Conservation (phyloP, 1,140 invertebrate species). For the Pseudomyrmex flavicornis region DNA sequence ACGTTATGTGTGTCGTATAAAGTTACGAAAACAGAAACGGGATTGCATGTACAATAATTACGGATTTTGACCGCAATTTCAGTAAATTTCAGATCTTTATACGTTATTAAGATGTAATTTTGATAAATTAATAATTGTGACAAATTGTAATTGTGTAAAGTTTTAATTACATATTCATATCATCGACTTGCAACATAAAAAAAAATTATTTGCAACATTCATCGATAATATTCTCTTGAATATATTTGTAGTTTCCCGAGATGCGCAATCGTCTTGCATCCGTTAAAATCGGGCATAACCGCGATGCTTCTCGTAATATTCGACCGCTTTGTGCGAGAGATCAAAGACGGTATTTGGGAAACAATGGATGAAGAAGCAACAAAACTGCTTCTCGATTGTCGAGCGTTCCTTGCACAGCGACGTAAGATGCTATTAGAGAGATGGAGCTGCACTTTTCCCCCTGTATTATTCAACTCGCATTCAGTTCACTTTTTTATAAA, state of each 20-base stretch:
- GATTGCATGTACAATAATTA: slow-evolving; percentile 9
- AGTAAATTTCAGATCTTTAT: too few species aligned
- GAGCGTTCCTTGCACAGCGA: slow-evolving; percentile 12
- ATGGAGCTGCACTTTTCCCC: too few species aligned
- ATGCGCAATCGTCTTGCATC: neutral
- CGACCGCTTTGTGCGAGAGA: slow-evolving; percentile 9
- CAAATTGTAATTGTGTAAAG: neutral
- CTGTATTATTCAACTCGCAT: neutral
- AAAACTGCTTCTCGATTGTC: neutral
- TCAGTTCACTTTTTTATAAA: neutral
- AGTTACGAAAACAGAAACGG: slow-evolving; percentile 13
- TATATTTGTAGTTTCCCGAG: neutral
- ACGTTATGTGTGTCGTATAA: neutral
- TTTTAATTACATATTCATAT: too few species aligned
- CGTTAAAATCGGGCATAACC: slow-evolving; percentile 3
- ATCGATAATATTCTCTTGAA: neutral
- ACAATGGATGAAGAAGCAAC: slow-evolving; percentile 25
- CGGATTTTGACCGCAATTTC: neutral
- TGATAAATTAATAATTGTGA: neutral
- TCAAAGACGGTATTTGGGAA: slow-evolving; percentile 8
- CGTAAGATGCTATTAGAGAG: neutral
- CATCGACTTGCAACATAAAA: neutral
- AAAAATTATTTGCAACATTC: neutral
- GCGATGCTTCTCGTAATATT: slow-evolving; percentile 12
- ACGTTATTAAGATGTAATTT: too few species aligned